These are phyloP conservation scores for Poeciliopsis occidentalis DNA, from an alignment of 2,113 vertebrate genomes.

Conservation along the genomic window DNA sequence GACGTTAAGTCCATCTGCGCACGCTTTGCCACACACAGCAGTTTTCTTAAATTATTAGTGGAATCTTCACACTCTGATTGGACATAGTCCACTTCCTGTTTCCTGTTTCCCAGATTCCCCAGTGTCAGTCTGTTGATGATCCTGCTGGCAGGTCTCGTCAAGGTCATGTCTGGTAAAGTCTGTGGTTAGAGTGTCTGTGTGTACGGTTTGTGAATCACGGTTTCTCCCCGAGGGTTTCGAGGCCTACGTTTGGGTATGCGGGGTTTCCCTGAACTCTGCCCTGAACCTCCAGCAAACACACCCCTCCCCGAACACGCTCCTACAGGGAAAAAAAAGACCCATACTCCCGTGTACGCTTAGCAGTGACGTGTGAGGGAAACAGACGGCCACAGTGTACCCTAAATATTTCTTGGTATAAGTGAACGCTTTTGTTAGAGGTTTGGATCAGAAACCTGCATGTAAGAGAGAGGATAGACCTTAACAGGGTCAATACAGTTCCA, in stretches of 20 bases:
- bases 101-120: conserved; percentile 72
- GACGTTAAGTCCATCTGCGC: conserved; percentile 24
- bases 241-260: conserved; percentile 46
- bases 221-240: conserved; percentile 63
- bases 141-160: conserved; percentile 71
- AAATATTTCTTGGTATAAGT: conserved; percentile 48
- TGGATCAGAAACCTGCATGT: not conserved
- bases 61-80: conserved; percentile 39
- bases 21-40: conserved; percentile 32
- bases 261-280: conserved; percentile 73
- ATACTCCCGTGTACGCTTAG: conserved; percentile 37
- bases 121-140: conserved; percentile 67
- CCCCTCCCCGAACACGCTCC: conserved; percentile 15
- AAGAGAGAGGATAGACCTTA: conserved; percentile 26
- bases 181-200: conserved; percentile 35
- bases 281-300: conserved; percentile 51
- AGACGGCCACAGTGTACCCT: conserved; percentile 41
- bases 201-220: conserved; percentile 32
- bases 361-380: conserved; percentile 28
- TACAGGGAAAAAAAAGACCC: conserved; percentile 8
- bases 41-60: conserved; percentile 52
- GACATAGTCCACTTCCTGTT: conserved; percentile 70
- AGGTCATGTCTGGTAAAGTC: conserved; percentile 66
- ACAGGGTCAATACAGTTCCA: conserved; percentile 45
- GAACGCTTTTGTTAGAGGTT: conserved; percentile 61